Evolutionary conservation across 2,113 vertebrate species (phyloP), one percentile per base, ranked within the genome.

Genomic region (Gallinago paraguaiae): DNA sequence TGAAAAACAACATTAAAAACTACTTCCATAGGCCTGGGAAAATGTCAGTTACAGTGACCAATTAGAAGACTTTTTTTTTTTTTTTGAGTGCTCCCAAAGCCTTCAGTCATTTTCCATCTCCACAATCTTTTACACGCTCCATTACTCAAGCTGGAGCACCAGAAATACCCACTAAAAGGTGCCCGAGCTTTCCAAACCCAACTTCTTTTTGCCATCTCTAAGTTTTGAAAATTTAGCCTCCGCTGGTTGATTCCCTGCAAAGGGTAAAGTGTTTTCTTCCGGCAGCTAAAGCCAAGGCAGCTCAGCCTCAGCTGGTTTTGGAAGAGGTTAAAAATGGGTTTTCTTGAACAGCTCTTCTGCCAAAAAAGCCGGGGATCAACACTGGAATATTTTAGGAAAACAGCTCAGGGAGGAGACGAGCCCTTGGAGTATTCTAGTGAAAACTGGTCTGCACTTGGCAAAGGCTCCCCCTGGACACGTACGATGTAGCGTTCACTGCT

Each of bases 331-430:
- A 4, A 89, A 68, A 46, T 0, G 24, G 27, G 5, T 24, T 16
- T 45, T 70, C 53, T 81, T 41, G 23, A 76, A 13, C 19, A 63
- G 74, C 56, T n/a, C 51, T 22, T 25, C 80, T 75, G 90, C 63
- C 89, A 80, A 91, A 94, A 80, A 7, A 91, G 77, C 93, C 53
- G 17, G 25, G 46, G 69, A 72, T 60, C 68, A 33, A 60, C 78
- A 8, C 11, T 0, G 65, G 48, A 41, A 19, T 51, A 25, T 81
- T 92, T 95, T 6, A 33, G 76, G 86, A 35, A 41, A 82, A 15
- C 17, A 45, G 67, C 76, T 63, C 83, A 22, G 13, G 25, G 25
- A 82, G 48, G 57, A 85, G 43, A 79, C 28, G 41, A 82, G 18
- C 4, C 20, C 75, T 39, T 11, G 71, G 76, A 33, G 74, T 4